phyloP scores from a whole-genome alignment of 2,797 vertebrate species.

The Linurgus olivaceus region DNA sequence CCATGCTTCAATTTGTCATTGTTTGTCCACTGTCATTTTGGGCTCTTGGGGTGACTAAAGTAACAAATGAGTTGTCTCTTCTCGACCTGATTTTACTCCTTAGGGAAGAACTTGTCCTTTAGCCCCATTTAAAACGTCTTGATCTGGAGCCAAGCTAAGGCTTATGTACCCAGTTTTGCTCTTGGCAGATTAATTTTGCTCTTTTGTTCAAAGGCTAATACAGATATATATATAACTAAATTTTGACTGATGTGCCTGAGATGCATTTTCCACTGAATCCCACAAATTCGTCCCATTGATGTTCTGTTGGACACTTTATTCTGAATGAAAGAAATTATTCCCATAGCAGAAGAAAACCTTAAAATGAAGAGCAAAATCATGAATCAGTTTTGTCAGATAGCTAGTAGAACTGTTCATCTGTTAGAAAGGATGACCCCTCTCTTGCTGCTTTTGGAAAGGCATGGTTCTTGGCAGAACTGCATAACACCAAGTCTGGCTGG shows the following conservation, averaged over 20 bases:
- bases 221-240: not conserved
- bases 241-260: not conserved
- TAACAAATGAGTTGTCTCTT: slow-evolving; percentile 55
- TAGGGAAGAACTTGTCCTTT: slow-evolving; percentile 42
- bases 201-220: not conserved
- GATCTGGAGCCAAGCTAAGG: not conserved
- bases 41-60: slow-evolving; percentile 16
- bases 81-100: slow-evolving; percentile 1
- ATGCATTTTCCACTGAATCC: not conserved
- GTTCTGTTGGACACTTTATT: not conserved
- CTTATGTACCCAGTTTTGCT: not conserved
- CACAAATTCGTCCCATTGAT: not conserved
- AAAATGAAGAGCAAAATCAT: not conserved
- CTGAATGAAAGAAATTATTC: not conserved
- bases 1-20: slow-evolving; percentile 56
- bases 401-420: not conserved
- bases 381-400: not conserved
- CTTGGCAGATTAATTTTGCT: not conserved
- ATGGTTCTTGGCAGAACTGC: not conserved
- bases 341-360: not conserved
- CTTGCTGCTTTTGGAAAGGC: not conserved
- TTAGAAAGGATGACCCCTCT: not conserved
- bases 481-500: not conserved
- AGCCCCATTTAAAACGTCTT: slow-evolving; percentile 10
- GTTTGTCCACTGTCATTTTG: slow-evolving; percentile 49